Conservation (phyloP, 1,140 invertebrate genomes). For the Pygmarrhopalites habei region DNA sequence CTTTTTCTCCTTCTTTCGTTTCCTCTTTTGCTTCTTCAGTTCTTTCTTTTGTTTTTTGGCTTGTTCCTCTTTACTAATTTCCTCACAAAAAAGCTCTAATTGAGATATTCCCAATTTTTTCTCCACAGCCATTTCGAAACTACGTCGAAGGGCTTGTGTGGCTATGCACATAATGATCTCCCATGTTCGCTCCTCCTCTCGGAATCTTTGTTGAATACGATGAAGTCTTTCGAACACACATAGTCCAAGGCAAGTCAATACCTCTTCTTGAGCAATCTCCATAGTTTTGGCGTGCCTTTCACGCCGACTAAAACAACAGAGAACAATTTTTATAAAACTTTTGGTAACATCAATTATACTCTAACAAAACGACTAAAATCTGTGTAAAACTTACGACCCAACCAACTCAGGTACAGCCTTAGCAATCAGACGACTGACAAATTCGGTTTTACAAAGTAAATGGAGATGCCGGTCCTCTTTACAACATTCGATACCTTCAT, state of each 20-base stretch:
- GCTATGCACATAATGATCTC: constrained; percentile 81
- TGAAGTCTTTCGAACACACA: constrained; percentile 82
- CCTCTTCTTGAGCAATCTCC: constrained; percentile 92
- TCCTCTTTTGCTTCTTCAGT: constrained; percentile 74
- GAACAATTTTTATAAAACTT: background rate
- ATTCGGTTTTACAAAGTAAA: constrained; percentile 74
- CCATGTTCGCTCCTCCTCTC: constrained; percentile 83
- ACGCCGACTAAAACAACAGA: constrained; percentile 9
- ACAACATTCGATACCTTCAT: constrained; percentile 77
- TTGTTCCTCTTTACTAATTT: constrained; percentile 73
- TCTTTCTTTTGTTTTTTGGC: constrained; percentile 73
- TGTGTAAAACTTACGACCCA: constrained; percentile 54
- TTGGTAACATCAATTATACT: background rate
- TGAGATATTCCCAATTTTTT: constrained; percentile 80
- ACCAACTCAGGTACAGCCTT: constrained; percentile 82
- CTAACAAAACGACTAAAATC: background rate
- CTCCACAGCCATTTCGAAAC: constrained; percentile 80
- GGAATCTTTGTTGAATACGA: constrained; percentile 70
- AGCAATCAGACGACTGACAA: constrained; percentile 75
- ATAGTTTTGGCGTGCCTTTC: constrained; percentile 81
- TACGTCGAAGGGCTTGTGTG: constrained; percentile 74
- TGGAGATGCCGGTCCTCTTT: constrained; percentile 78
- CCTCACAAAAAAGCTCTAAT: constrained; percentile 69
- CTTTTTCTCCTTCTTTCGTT: constrained; percentile 60
- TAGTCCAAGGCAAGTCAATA: constrained; percentile 83